phyloP scores from a whole-genome alignment of 1,140 invertebrate species.

The Trichogramma pretiosum region DNA sequence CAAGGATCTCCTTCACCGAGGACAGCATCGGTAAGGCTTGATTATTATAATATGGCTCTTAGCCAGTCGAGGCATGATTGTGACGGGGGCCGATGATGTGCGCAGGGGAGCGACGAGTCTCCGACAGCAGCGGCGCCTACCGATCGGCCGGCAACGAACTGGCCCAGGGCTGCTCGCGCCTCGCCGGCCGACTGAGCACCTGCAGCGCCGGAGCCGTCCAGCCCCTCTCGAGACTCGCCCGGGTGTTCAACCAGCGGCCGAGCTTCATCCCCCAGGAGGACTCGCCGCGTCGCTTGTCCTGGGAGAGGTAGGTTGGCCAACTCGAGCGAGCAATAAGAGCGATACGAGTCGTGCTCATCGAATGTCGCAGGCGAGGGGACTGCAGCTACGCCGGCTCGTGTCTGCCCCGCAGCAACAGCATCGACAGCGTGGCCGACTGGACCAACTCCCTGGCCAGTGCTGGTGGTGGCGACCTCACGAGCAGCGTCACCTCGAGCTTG shows the following conservation, averaged over 20 bases:
- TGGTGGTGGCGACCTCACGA: no score
- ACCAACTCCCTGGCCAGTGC: constrained; percentile 20
- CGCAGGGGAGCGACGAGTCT: constrained; percentile 35
- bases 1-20: constrained; percentile 40
- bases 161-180: constrained; percentile 25
- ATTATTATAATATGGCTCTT: no score
- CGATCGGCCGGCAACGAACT: constrained; percentile 11
- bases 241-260: constrained; percentile 57
- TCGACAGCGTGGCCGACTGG: constrained; percentile 52
- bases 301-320: no score
- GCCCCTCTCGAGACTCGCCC: constrained; percentile 57
- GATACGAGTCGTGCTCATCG: neutral
- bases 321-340: no score
- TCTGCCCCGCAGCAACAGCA: constrained; percentile 66
- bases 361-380: constrained; percentile 21
- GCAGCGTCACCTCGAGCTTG: constrained; percentile 8
- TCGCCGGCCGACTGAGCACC: constrained; percentile 32
- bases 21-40: constrained; percentile 38
- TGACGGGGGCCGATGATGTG: no score
- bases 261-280: constrained; percentile 42
- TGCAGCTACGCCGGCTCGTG: constrained; percentile 33
- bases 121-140: constrained; percentile 36
- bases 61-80: no score
- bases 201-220: constrained; percentile 36
- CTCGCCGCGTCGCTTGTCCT: constrained; percentile 60